A percentile compares a stretch with the other conserved stretches of the same genome.
Evolutionary conservation across 2,888 invertebrate species (phyloP).

Genomic region (Cactoblastis cactorum): DNA sequence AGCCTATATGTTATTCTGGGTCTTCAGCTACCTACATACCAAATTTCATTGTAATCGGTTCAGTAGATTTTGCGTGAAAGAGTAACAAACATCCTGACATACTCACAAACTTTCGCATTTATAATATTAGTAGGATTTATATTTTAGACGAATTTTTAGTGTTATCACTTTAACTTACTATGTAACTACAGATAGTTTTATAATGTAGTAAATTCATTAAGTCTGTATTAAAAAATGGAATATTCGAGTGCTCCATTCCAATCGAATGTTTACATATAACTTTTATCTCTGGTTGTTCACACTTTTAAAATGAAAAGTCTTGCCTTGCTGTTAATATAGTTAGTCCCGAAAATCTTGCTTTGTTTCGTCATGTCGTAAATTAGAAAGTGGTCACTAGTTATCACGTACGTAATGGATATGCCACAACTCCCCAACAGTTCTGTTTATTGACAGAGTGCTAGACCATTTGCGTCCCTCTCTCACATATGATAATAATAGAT

Average conservation of each 20-base stretch:
- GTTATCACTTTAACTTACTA: no score
- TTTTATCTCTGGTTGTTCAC: background rate
- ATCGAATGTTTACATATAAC: background rate
- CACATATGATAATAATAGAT: conserved; percentile 41
- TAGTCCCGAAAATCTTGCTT: conserved; percentile 17
- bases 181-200: no score
- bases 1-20: no score
- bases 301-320: background rate
- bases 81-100: no score
- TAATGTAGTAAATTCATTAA: no score
- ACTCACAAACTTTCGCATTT: no score
- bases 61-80: no score
- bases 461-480: conserved; percentile 47
- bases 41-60: no score
- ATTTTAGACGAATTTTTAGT: no score
- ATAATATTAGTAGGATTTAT: no score
- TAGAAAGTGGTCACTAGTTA: conserved; percentile 60
- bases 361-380: conserved; percentile 34
- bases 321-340: conserved; percentile 9
- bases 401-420: conserved; percentile 61
- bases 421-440: conserved; percentile 52
- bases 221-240: background rate
- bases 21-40: no score
- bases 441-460: conserved; percentile 61
- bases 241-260: background rate